A percentile compares a stretch with the other conserved stretches of the same genome.
These are phyloP conservation scores for Anabas testudineus DNA, from an alignment of 2,797 vertebrate genomes.

Conservation along the genomic window DNA sequence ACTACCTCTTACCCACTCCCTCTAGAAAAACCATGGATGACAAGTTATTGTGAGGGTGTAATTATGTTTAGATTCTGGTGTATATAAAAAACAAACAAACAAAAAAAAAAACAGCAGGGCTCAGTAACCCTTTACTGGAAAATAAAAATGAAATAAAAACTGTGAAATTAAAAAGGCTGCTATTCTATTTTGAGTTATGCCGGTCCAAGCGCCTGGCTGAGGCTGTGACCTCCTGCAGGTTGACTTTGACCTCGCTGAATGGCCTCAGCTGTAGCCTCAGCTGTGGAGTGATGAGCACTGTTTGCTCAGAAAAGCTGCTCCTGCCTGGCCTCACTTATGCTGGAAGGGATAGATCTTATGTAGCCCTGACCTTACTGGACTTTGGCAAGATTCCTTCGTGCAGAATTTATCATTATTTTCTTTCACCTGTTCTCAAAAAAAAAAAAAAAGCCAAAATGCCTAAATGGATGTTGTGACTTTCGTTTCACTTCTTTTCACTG, in stretches of 20 bases:
- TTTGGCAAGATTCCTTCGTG: slow-evolving; percentile 20
- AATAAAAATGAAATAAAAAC: slow-evolving; percentile 18
- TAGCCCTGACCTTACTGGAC: slow-evolving; percentile 27
- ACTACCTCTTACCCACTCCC: slow-evolving; percentile 25
- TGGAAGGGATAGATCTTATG: slow-evolving; percentile 3
- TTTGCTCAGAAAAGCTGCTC: slow-evolving; percentile 41
- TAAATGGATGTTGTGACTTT: not conserved
- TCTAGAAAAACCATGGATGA: slow-evolving; percentile 17
- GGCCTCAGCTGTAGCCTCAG: slow-evolving; percentile 21
- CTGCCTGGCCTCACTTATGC: slow-evolving; percentile 30
- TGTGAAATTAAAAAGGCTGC: not conserved
- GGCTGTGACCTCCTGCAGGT: slow-evolving; percentile 51
- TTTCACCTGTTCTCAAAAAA: slow-evolving; percentile 18
- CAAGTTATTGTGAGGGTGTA: slow-evolving; percentile 32
- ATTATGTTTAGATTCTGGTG: slow-evolving; percentile 25
- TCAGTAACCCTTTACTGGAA: slow-evolving; percentile 26
- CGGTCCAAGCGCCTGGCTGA: slow-evolving; percentile 30
- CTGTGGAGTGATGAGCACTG: slow-evolving; percentile 31
- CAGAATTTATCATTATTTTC: slow-evolving; percentile 19
- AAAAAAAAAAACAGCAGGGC: slow-evolving; percentile 2
- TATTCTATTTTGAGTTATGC: slow-evolving; percentile 31
- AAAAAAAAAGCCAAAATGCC: not conserved
- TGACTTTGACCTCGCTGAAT: slow-evolving; percentile 59
- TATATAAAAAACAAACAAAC: no score
- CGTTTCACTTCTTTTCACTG: not conserved